Evolutionary conservation across 92 coral and sea anemone genomes (phyloP), one percentile per base, ranked within the genome.

Genomic region (Porites cylindrica): DNA sequence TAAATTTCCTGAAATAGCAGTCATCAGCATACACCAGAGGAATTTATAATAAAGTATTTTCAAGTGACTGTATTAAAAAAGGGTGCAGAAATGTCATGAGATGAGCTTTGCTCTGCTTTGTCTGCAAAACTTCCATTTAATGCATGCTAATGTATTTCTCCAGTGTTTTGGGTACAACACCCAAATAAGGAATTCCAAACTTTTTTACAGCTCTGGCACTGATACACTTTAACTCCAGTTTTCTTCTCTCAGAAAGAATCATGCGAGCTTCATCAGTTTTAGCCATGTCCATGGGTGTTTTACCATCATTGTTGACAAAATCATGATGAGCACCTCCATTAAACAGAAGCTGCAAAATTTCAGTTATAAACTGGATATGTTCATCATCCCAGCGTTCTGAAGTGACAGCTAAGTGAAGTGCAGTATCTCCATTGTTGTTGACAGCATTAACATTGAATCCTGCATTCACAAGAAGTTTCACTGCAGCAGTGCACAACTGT

Each of bases 231-330:
- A 56, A 56, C 61, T 56, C 61, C 61, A 56, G 61, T 56, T 8
- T 56, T 56, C 61, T 56, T 56, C 16, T 11, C 61, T 56, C 47
- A 0, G 61, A 56, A 56, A 56, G 61, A 56, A 56, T 56, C 0
- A 10, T 10, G 61, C 61, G 17, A 8, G 61, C 61, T 8, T 56
- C 61, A 56, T 56, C 61, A 1, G 61, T 56, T 56, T 4, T 0
- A 14, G 92, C 89, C 19, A 32, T 67, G 17, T 91, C 96, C 50
- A 85, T n/a, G 7, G 96, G 79, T 5, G 94, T 93, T 62, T 93
- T 79, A 11, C 90, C 90, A 1, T 70, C 84, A 16, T 65, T 59
- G 70, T 93, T 93, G 17, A 84, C 78, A 54, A 93, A 51, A 65
- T 93, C 93, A 14, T 74, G 89, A 82, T 87, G 91, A 0, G 53